Evolutionary conservation across 2,113 vertebrate species (phyloP).

Genomic region (Marmota monax): DNA sequence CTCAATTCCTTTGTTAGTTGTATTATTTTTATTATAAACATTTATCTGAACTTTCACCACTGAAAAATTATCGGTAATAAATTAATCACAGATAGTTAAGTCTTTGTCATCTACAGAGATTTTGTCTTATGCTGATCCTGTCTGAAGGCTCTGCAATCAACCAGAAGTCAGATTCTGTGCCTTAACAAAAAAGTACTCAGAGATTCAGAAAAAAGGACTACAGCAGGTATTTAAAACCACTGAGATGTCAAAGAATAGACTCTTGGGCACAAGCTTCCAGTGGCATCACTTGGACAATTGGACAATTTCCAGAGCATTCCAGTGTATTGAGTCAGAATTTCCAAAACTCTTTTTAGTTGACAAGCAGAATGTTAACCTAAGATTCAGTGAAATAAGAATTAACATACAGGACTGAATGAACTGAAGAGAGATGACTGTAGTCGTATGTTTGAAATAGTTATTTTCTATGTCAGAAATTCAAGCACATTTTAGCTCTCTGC

Average conservation of each 20-base stretch:
- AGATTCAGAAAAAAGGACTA: conserved; percentile 14
- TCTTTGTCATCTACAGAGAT: conserved; percentile 23
- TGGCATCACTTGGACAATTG: conserved; percentile 12
- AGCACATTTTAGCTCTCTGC: too few relatives aligned
- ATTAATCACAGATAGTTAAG: conserved; percentile 36
- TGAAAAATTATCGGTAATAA: conserved; percentile 63
- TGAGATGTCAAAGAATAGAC: conserved; percentile 63
- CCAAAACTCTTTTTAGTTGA: conserved; percentile 61
- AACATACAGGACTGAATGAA: conserved; percentile 55
- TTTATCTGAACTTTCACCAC: conserved; percentile 48
- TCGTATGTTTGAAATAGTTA: conserved; percentile 51
- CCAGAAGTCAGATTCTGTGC: background rate
- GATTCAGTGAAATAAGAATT: conserved; percentile 55
- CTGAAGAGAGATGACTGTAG: background rate
- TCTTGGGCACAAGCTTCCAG: conserved; percentile 30
- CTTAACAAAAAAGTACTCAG: conserved; percentile 44
- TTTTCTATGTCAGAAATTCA: too few relatives aligned
- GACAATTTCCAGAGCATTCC: conserved; percentile 64
- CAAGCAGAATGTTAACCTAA: conserved; percentile 35
- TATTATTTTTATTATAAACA: conserved; percentile 14
- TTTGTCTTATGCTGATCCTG: background rate
- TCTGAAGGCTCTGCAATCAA: conserved; percentile 29
- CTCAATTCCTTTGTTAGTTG: conserved; percentile 29
- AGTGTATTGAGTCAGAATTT: conserved; percentile 69
- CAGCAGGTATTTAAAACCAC: conserved; percentile 50